Evolutionary conservation across 2,888 invertebrate genomes (phyloP), one percentile per base, ranked within the genome.

Genomic region (Cloeon dipterum): DNA sequence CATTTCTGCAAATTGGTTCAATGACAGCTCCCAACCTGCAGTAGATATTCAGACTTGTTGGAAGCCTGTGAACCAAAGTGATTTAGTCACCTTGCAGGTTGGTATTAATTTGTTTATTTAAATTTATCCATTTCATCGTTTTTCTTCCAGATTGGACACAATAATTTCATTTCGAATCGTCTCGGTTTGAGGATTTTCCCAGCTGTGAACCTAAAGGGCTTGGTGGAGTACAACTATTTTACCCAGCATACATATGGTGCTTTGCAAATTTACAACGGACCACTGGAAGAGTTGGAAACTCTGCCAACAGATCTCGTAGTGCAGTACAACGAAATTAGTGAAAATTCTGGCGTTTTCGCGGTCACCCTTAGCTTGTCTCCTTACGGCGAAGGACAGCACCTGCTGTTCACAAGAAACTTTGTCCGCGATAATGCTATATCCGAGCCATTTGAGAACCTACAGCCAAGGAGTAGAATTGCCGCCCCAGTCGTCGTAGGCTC

Each of bases 1-100:
- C 54, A 68, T 93, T n/a, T 88, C 85, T 1, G 81, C 81, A n/a
- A 89, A 86, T 52, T 70, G 65, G 55, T 88, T 94, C 53, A 78
- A 76, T 46, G 70, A 71, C 34, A 85, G 85, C 46, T 52, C 66
- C 20, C 72, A 74, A 47, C 77, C 77, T 41, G 83, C 81, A 2
- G 58, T 94, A 20, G 77, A 83, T 50, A 63, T 89, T 38, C 66
- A 75, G 40, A 77, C 88, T 1, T 93, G 89, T 55, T 89, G 82
- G 79, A 64, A 58, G 46, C 49, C 63, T 16, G 50, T 29, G n/a
- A n/a, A n/a, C n/a, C n/a, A n/a, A n/a, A n/a, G n/a, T n/a, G n/a
- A n/a, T n/a, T n/a, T n/a, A n/a, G n/a, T n/a, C n/a, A n/a, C n/a
- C n/a, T n/a, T n/a, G n/a, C n/a, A n/a, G n/a, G n/a, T n/a, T n/a